phyloP scores from a whole-genome alignment of 2,113 vertebrate species.

The Zosterops pallidus region DNA sequence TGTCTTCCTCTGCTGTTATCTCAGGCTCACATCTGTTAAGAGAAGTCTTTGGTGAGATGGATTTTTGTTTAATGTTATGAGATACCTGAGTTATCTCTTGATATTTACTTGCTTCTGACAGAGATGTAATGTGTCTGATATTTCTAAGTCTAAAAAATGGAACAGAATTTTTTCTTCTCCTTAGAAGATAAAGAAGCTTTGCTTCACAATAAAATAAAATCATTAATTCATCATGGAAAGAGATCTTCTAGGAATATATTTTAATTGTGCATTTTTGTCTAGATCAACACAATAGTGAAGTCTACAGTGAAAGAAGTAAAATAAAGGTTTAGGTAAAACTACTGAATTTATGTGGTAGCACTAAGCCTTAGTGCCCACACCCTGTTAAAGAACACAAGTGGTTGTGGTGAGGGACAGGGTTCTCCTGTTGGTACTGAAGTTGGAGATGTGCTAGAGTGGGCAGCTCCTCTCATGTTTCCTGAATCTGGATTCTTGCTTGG shows the following conservation, averaged over 20 bases:
- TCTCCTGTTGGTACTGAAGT: neutral
- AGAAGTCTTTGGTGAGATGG: neutral
- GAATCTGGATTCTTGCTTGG: neutral
- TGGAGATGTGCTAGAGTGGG: neutral
- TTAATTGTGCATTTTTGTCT: neutral
- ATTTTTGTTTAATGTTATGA: neutral
- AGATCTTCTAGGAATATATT: neutral
- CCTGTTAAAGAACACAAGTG: neutral
- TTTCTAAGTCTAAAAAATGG: neutral
- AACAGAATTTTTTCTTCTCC: neutral
- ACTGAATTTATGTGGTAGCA: neutral
- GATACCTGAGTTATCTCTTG: neutral
- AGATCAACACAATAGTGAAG: neutral
- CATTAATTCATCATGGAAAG: neutral
- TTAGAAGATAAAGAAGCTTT: neutral
- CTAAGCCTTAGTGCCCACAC: rapidly evolving
- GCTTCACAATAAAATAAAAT: neutral
- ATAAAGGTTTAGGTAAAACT: neutral
- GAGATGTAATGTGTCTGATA: neutral
- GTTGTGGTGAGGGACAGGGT: neutral
- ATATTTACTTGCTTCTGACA: neutral
- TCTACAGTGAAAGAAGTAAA: neutral
- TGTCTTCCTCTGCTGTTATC: neutral
- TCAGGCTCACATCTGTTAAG: neutral
- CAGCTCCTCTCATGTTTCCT: neutral